Evolutionary conservation across 2,888 invertebrate species (phyloP).

Genomic region (Melieria picta): DNA sequence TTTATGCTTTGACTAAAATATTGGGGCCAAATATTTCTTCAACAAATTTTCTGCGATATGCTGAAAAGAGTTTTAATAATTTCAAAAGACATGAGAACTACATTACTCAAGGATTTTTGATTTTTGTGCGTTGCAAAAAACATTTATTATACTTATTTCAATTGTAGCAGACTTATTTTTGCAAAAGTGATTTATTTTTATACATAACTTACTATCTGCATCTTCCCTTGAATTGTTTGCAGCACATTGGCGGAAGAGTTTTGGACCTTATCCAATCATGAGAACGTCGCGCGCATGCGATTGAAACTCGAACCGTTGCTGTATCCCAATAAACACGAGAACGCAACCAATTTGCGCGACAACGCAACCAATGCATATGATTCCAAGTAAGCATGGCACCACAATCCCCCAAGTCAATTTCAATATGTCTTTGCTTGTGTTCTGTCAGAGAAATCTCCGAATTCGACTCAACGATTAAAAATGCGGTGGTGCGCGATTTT

Average conservation of each 20-base stretch:
- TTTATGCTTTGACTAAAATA: too few relatives aligned
- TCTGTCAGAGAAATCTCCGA: constrained; percentile 61
- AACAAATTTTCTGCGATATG: too few relatives aligned
- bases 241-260: constrained; percentile 65
- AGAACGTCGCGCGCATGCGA: constrained; percentile 73
- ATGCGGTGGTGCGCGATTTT: constrained; percentile 65
- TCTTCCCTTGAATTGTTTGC: constrained; percentile 41
- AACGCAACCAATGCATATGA: constrained; percentile 66
- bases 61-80: too few relatives aligned
- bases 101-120: background rate
- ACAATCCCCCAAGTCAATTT: background rate
- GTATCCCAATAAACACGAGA: constrained; percentile 70
- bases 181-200: background rate
- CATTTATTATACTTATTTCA: too few relatives aligned
- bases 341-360: constrained; percentile 72
- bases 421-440: background rate
- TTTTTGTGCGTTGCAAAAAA: background rate
- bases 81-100: background rate
- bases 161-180: too few relatives aligned
- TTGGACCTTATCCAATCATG: constrained; percentile 73
- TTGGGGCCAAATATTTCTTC: too few relatives aligned
- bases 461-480: constrained; percentile 65
- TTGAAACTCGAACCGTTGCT: constrained; percentile 71
- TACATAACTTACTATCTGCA: background rate
- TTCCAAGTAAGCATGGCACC: constrained; percentile 53